Conservation (phyloP, 2,888 invertebrate genomes). For the Tinea pellionella region DNA sequence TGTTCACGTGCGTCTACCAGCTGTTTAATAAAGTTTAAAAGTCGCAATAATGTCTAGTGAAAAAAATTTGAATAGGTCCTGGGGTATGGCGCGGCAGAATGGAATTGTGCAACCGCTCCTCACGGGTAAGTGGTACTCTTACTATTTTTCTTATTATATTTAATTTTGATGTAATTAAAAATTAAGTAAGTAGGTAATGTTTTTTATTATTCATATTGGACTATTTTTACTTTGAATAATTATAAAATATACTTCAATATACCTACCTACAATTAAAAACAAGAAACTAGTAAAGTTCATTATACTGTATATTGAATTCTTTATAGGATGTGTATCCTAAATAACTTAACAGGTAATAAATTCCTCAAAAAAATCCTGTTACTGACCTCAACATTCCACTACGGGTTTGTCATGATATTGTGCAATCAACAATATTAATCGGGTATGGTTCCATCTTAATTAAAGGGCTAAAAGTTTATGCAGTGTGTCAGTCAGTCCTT, state of each 20-base stretch:
- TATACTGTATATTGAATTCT: too few species aligned
- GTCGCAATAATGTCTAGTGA: constrained; percentile 49
- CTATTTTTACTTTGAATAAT: too few species aligned
- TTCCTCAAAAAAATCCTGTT: neutral
- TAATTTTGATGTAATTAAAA: neutral
- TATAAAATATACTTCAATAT: too few species aligned
- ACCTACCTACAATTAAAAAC: neutral
- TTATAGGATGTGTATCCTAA: too few species aligned
- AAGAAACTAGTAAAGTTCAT: too few species aligned
- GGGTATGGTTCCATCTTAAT: neutral
- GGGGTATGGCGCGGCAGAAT: constrained; percentile 74
- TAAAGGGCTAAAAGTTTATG: neutral
- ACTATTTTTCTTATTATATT: neutral
- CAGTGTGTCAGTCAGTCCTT: neutral
- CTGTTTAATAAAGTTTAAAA: constrained; percentile 19
- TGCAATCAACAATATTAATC: neutral
- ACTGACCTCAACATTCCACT: constrained; percentile 2
- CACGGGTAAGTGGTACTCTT: constrained; percentile 74
- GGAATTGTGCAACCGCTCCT: constrained; percentile 90
- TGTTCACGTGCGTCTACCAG: constrained; percentile 35
- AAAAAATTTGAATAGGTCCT: constrained; percentile 31
- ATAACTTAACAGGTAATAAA: neutral
- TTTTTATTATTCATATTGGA: too few species aligned
- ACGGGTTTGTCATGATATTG: neutral
- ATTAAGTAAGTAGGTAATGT: neutral